Evolutionary conservation across 2,113 vertebrate species (phyloP).

Genomic region (Ivindomyrus marchei): DNA sequence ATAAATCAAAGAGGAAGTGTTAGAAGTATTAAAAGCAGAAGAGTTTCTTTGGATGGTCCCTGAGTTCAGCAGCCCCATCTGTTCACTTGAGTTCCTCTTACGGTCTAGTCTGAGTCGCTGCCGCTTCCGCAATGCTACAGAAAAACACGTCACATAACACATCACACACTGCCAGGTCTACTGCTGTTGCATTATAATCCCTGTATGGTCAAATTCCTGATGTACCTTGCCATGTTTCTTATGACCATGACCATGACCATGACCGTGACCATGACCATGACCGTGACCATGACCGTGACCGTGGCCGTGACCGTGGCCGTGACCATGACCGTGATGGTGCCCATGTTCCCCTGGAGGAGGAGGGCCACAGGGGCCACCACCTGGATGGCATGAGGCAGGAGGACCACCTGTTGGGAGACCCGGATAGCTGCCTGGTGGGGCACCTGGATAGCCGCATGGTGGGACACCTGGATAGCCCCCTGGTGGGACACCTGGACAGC

Average conservation of each 20-base stretch:
- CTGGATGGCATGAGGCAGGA: not conserved
- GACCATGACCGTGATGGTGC: not conserved
- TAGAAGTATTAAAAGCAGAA: not conserved
- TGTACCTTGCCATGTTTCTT: not conserved
- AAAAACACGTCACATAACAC: not conserved
- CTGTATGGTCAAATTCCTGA: not conserved
- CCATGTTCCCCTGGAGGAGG: not conserved
- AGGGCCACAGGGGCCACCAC: not conserved
- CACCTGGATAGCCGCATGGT: not conserved
- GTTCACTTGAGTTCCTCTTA: not conserved
- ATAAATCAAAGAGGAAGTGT: not conserved
- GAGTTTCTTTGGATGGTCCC: not conserved
- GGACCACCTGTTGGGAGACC: not conserved
- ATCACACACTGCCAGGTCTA: not conserved
- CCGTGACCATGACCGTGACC: not conserved
- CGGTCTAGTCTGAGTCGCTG: not conserved
- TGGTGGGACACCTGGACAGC: not conserved
- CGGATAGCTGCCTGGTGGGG: not conserved
- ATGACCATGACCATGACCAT: not conserved
- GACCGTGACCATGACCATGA: not conserved
- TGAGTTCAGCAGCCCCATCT: not conserved
- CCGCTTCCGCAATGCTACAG: not conserved
- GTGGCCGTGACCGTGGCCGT: not conserved
- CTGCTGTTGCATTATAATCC: not conserved
- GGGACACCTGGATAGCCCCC: no score